phyloP scores from a whole-genome alignment of 2,888 invertebrate genomes.

The Colostygia pectinataria region DNA sequence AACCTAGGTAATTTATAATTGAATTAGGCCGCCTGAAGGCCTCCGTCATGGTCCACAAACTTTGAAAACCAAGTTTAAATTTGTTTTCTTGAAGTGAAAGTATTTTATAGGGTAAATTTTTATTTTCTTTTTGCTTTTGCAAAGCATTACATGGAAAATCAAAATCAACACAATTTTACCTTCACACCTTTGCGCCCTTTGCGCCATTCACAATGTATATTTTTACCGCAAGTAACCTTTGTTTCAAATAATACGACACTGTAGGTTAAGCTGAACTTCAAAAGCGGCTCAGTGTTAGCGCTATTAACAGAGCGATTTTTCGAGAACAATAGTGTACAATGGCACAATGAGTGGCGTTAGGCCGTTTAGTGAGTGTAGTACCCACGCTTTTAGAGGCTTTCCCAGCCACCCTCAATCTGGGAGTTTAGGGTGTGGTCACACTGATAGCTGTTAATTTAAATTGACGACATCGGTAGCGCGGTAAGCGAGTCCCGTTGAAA shows the following conservation, averaged over 20 bases:
- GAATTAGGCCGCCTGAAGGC: no score
- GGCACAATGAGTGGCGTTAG: slow-evolving; percentile 47
- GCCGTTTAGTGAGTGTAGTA: slow-evolving; percentile 45
- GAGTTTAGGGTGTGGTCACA: slow-evolving; percentile 13
- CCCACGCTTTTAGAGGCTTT: slow-evolving; percentile 53
- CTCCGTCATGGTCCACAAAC: no score
- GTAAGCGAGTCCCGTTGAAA: no score
- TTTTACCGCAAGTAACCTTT: slow-evolving; percentile 5
- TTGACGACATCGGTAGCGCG: no score
- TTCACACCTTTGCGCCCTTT: slow-evolving; percentile 4
- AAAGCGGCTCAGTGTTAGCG: slow-evolving; percentile 36
- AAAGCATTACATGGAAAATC: no score
- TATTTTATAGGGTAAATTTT: no score
- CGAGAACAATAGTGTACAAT: slow-evolving; percentile 53
- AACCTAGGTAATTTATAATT: no score
- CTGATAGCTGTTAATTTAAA: no score
- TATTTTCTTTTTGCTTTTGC: no score
- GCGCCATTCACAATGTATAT: slow-evolving; percentile 1
- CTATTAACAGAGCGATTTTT: slow-evolving; percentile 42
- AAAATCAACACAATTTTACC: neutral
- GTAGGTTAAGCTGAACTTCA: slow-evolving; percentile 34
- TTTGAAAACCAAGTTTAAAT: no score
- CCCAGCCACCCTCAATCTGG: slow-evolving; percentile 36
- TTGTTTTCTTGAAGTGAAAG: no score
- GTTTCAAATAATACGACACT: slow-evolving; percentile 20